Evolutionary conservation across 2,888 invertebrate genomes (phyloP).

Genomic region (Metopia argyrocephala): DNA sequence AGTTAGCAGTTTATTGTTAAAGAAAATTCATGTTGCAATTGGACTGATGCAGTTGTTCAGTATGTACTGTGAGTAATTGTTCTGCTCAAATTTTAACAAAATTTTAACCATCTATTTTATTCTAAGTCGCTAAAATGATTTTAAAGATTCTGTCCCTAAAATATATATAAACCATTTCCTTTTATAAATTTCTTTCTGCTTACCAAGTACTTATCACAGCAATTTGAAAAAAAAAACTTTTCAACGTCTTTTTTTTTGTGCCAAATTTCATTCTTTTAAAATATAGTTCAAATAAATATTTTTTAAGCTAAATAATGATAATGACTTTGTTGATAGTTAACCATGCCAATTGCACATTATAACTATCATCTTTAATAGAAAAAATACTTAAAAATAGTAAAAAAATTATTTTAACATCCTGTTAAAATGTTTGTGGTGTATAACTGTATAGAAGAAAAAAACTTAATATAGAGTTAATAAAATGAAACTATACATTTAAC

Average conservation of each 20-base stretch:
- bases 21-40: too few species aligned
- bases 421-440: slow-evolving; percentile 57
- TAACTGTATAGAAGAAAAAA: not conserved
- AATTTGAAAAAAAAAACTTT: slow-evolving; percentile 12
- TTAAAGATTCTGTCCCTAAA: not conserved
- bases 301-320: slow-evolving; percentile 61
- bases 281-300: slow-evolving; percentile 62
- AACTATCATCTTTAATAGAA: slow-evolving; percentile 54
- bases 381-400: slow-evolving; percentile 9
- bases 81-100: too few species aligned
- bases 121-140: too few species aligned
- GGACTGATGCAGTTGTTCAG: too few species aligned
- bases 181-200: not conserved
- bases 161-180: not conserved
- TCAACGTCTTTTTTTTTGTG: not conserved
- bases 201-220: slow-evolving; percentile 50
- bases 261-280: slow-evolving; percentile 9
- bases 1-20: too few species aligned
- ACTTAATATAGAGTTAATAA: slow-evolving; percentile 58
- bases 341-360: slow-evolving; percentile 64
- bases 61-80: too few species aligned
- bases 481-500: slow-evolving; percentile 57
- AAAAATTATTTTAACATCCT: slow-evolving; percentile 38
- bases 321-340: slow-evolving; percentile 63
- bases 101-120: too few species aligned